Conservation (phyloP, 2,888 invertebrate species). For the Nipponacmea schrenckii region DNA sequence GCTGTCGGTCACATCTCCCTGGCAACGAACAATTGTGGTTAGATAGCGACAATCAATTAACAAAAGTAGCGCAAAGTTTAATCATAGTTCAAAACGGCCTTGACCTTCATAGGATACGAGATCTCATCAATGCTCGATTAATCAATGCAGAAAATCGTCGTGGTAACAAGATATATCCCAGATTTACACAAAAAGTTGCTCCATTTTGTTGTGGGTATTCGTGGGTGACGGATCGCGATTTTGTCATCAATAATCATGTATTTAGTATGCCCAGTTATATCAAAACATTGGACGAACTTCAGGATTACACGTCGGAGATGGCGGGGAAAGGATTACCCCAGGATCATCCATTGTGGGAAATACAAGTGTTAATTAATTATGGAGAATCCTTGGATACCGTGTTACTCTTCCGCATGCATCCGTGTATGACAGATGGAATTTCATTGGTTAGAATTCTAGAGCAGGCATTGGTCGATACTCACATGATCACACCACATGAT, state of each 20-base stretch:
- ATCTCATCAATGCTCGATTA: constrained; percentile 69
- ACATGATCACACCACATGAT: constrained; percentile 30
- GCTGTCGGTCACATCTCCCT: constrained; percentile 61
- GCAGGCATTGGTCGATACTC: constrained; percentile 65
- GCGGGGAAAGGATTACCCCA: constrained; percentile 67
- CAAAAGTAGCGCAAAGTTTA: constrained; percentile 69
- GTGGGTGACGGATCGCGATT: constrained; percentile 70
- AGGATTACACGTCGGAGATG: constrained; percentile 69
- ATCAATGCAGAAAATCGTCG: constrained; percentile 64
- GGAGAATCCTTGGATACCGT: constrained; percentile 68
- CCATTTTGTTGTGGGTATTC: constrained; percentile 68
- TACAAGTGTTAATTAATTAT: constrained; percentile 68
- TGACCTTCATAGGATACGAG: constrained; percentile 67
- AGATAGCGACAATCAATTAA: constrained; percentile 57
- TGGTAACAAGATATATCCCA: constrained; percentile 68
- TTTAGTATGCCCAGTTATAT: constrained; percentile 65
- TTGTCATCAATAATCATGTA: constrained; percentile 71
- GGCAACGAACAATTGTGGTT: constrained; percentile 70
- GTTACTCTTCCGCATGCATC: constrained; percentile 70
- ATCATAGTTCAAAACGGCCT: constrained; percentile 71
- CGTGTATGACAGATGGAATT: constrained; percentile 71
- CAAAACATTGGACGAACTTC: constrained; percentile 64
- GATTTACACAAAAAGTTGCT: constrained; percentile 69
- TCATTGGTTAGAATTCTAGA: constrained; percentile 68
- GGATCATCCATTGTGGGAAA: constrained; percentile 72